Percentiles rank a stretch among this genome's conserved stretches.
Conservation (phyloP, 2,113 vertebrate species). For the Struthio camelus region DNA sequence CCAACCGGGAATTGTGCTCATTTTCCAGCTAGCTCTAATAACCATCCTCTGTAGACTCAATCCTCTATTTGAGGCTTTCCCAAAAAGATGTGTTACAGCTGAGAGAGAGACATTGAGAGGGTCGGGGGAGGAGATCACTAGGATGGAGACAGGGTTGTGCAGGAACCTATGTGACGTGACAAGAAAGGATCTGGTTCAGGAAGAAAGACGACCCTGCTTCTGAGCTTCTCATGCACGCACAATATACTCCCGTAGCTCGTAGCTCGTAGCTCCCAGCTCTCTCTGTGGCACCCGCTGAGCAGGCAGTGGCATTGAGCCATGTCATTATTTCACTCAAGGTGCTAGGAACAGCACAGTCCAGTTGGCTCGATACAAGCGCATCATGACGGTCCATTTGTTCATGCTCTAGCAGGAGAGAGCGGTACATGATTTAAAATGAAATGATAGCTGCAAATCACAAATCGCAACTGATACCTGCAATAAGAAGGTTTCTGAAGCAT, state of each 20-base stretch:
- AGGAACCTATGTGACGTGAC: neutral
- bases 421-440: neutral
- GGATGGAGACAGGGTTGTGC: neutral
- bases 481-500: neutral
- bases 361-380: neutral
- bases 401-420: neutral
- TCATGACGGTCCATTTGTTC: neutral
- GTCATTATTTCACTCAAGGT: neutral
- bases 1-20: neutral
- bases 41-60: neutral
- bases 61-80: too few species aligned
- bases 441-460: neutral
- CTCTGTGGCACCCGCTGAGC: neutral
- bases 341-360: neutral
- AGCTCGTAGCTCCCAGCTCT: neutral
- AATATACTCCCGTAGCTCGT: neutral
- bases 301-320: rapidly evolving
- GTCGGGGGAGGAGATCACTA: neutral
- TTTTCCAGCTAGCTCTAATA: neutral
- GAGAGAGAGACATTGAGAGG: neutral
- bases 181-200: neutral
- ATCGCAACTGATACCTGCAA: neutral
- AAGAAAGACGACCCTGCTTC: neutral
- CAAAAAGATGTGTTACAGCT: too few species aligned
- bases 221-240: neutral